Base-by-base conservation (phyloP, 2,797 vertebrate genomes). In the Anas bahamensis region DNA sequence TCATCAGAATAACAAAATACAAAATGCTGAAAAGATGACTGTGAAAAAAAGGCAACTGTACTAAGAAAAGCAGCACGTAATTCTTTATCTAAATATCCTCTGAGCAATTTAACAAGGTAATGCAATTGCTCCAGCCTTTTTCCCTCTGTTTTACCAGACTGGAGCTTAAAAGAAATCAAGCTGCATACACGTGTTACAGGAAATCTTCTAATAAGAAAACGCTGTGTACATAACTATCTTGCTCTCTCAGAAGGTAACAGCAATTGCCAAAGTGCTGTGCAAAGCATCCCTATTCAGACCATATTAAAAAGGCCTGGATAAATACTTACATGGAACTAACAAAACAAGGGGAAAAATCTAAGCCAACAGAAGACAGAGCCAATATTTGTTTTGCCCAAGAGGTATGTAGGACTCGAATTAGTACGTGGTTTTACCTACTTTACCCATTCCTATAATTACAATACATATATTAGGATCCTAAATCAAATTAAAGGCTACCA, bases 21-120 rank as follows among this genome's bases (percentile, higher is more conserved):
- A 94, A 97, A 97, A 97, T 85, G 84, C 70, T 94, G 95, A 94
- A 97, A 96, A 87, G 72, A 96, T 85, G 94, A 86, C 72, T 86
- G 86, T 6, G 0, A 2, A 33, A 56, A 35, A 89, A 94, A 89
- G 70, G 33, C 79, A 96, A 94, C 84, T 73, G 78, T 14, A 71
- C 42, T 92, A 88, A 90, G 80, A 94, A 93, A 96, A 91, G 61
- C 44, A 91, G 6, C 37, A 44, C 72, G 70, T 86, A 75, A 94
- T 92, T 95, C 80, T 93, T 96, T 89, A 92, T 74, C 93, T 96
- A 92, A 94, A 93, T 79, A 96, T 66, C 17, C 82, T 88, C 63
- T 92, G 83, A 95, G 72, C 57, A 90, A 84, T 93, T 96, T 91
- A 87, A 92, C 56, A 80, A 18, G 39, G 37, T 82, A 91, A 95